Evolutionary conservation across 2,888 invertebrate genomes (phyloP).

Genomic region (Phengaris alcon): DNA sequence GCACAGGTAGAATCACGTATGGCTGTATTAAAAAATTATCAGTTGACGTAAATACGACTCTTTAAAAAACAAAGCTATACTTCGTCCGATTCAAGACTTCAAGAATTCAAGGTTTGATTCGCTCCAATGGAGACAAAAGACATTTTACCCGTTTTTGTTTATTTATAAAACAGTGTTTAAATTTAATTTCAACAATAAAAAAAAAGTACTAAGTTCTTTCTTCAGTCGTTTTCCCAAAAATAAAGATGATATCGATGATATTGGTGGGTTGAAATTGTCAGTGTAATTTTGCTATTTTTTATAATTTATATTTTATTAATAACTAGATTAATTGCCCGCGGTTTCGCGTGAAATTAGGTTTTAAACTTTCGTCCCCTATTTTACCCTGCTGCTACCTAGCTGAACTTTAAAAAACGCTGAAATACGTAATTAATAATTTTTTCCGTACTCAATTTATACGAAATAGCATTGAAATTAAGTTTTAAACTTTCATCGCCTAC

Average conservation of each 20-base stretch:
- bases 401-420: too few relatives aligned
- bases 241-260: background rate
- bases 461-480: too few relatives aligned
- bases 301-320: background rate
- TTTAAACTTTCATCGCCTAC: too few relatives aligned
- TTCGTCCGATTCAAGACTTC: conserved; percentile 6
- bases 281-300: background rate
- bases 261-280: background rate
- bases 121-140: background rate
- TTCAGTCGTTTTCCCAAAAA: background rate
- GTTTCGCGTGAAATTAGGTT: too few relatives aligned
- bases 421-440: too few relatives aligned
- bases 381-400: too few relatives aligned
- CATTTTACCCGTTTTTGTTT: conserved; percentile 8
- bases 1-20: too few relatives aligned
- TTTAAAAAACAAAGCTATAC: background rate
- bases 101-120: background rate
- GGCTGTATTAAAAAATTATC: too few relatives aligned
- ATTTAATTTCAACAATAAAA: background rate
- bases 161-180: conserved; percentile 3
- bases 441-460: too few relatives aligned
- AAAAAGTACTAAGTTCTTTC: background rate
- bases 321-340: background rate
- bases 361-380: too few relatives aligned
- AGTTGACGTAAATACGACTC: background rate